Conservation (phyloP, 2,113 vertebrate genomes). For the Promerops cafer region DNA sequence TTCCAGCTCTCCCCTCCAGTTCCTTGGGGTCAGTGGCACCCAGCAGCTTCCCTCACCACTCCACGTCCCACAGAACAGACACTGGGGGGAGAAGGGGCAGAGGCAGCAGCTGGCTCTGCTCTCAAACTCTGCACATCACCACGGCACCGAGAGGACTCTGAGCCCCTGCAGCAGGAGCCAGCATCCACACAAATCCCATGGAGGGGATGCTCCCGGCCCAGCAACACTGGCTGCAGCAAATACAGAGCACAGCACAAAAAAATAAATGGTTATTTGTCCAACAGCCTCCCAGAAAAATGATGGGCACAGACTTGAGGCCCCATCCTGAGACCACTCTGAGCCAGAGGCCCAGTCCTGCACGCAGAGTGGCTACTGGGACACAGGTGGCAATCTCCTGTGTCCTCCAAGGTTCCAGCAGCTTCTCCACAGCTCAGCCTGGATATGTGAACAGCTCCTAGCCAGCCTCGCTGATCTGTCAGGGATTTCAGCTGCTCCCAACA, state of each 20-base stretch:
- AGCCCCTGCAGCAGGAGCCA: background rate
- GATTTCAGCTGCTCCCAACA: background rate
- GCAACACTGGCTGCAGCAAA: background rate
- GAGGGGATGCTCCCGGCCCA: background rate
- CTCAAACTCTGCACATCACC: background rate
- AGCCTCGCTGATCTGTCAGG: background rate
- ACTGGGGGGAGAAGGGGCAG: background rate
- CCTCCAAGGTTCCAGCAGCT: background rate
- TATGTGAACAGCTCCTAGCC: background rate
- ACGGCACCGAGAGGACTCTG: rapidly evolving
- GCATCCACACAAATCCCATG: background rate
- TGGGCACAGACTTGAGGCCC: background rate
- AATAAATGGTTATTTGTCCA: background rate
- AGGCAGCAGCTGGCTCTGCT: background rate
- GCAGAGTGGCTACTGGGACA: rapidly evolving
- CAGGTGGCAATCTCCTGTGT: rapidly evolving
- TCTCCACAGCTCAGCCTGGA: background rate
- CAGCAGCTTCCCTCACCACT: background rate
- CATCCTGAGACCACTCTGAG: background rate
- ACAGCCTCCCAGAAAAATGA: background rate
- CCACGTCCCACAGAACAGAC: background rate
- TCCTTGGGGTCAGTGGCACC: background rate
- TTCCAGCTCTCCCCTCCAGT: background rate
- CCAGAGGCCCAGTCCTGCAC: background rate
- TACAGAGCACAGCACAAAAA: background rate